Evolutionary conservation across 2,797 vertebrate genomes (phyloP).

Genomic region (Trematomus bernacchii): DNA sequence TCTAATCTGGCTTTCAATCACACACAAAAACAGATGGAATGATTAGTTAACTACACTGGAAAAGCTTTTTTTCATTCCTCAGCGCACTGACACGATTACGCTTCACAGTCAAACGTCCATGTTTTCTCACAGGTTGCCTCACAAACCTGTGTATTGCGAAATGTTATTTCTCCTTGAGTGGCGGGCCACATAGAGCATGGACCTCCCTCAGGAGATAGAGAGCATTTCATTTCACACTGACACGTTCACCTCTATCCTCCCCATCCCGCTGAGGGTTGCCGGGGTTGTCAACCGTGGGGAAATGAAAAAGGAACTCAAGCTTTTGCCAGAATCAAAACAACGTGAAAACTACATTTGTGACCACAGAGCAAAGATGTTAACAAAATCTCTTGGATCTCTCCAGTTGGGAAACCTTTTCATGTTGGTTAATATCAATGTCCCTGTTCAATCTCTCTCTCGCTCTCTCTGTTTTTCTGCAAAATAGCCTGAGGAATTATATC

Average conservation of each 20-base stretch:
- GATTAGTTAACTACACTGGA: conserved; percentile 62
- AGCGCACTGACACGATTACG: conserved; percentile 32
- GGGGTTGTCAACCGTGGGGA: conserved; percentile 76
- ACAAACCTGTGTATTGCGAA: conserved; percentile 61
- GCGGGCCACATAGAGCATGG: conserved; percentile 63
- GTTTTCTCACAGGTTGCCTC: conserved; percentile 58
- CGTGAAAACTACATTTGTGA: conserved; percentile 77
- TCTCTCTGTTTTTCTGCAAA: conserved; percentile 39
- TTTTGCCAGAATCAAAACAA: conserved; percentile 73
- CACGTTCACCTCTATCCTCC: conserved; percentile 80
- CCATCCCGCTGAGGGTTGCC: conserved; percentile 72
- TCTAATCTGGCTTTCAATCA: conserved; percentile 62
- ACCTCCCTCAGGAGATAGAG: conserved; percentile 76
- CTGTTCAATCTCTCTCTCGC: conserved; percentile 26
- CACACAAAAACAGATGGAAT: conserved; percentile 59
- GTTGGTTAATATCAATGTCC: conserved; percentile 55
- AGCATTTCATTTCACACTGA: conserved; percentile 84
- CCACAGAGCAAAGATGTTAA: conserved; percentile 68
- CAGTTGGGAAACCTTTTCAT: conserved; percentile 64
- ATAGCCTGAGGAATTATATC: conserved; percentile 57
- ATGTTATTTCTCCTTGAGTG: conserved; percentile 78
- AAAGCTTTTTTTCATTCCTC: conserved; percentile 35
- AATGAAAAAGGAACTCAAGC: conserved; percentile 72
- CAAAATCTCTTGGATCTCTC: conserved; percentile 61
- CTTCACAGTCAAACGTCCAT: conserved; percentile 62